Evolutionary conservation across 2,113 vertebrate species (phyloP), one percentile per base, ranked within the genome.

Genomic region (Gopherus evgoodei): DNA sequence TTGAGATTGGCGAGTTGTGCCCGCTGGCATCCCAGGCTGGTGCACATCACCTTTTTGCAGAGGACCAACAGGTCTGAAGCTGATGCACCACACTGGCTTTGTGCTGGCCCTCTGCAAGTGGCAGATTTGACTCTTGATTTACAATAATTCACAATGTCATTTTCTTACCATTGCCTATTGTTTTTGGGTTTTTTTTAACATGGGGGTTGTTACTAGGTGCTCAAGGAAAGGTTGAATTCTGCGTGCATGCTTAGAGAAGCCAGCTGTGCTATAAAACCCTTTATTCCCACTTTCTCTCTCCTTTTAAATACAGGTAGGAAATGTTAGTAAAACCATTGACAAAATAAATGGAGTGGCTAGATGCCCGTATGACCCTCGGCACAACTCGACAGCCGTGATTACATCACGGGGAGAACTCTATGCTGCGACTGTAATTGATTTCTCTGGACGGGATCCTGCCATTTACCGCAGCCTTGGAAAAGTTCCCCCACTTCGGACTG

Each of bases 391-490:
- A 3, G 99, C 99, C 1, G 99, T 99, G 97, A 99, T 99, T 97
- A 99, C 99, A 44, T 99, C 99, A 95, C 99, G 98, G 78, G 99
- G 99, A 38, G 99, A 99, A 95, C 99, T 99, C 84, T 99, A 99
- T 2, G 99, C 99, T 1, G 99, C 99, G 87, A 99, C 99, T 0
- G 99, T 99, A 96, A 99, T 99, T 31, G 99, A 99, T 98, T 99
- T 99, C 98, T 99, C 99, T 1, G 99, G 99, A 50, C 98, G 99
- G 13, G 99, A 99, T 98, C 99, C 99, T 0, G 99, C 99, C 96
- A 99, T 99, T 97, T 99, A 99, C 98, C 99, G 99, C 96, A 99
- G 99, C 97, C 98, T 99, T 96, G 99, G 99, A 57, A 99, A 98
- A 3, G 98, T 99, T 98, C 99, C 99, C 0, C 99, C 99, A 0